Base-by-base conservation (phyloP, 2,888 invertebrate species). In the Caenorhabditis angaria region DNA sequence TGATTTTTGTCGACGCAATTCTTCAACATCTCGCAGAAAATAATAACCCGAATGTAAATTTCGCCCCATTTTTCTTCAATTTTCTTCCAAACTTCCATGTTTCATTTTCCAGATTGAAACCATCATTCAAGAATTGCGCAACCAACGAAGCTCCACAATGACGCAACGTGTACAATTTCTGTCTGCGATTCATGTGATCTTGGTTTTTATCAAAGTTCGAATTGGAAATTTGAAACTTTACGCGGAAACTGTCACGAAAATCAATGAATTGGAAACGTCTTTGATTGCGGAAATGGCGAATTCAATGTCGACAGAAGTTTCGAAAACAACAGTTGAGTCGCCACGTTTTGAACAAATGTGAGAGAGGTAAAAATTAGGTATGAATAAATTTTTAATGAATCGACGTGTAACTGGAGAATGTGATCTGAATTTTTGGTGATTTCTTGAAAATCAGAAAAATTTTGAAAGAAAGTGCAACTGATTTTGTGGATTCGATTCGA, bases 81-180 rank as follows among this genome's bases (percentile, higher is more conserved):
- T 14, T 28, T 48, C 10, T 22, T 20, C 18, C 4, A 20, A 10
- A 54, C 1, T 60, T n/a, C 27, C 1, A 41, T 27, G 5, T 54
- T 48, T 5, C 28, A 24, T 25, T 8, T 56, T 56, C 41, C 41
- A 57, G 50, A 1, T 35, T 2, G 61, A 61, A 27, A 14, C 25
- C 4, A 20, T 61, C 14, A 55, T 62, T 47, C 35, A 35, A 10
- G 56, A 62, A 14, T 20, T 62, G 6, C 25, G 27, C 1, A 27
- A n/a, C n/a, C 61, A 62, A 22, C 54, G 61, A 14, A n/a, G 47
- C 24, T 54, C 61, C 20, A 47, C 47, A 5, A 22, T 62, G 41
- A 27, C 47, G 6, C 35, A 54, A 47, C 61, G 61, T 27, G 24
- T 62, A 20, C 61, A 62, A 2, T 62, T 62, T 47, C 10, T 41